phyloP scores from a whole-genome alignment of 2,888 invertebrate species.

The Ischnura elegans region DNA sequence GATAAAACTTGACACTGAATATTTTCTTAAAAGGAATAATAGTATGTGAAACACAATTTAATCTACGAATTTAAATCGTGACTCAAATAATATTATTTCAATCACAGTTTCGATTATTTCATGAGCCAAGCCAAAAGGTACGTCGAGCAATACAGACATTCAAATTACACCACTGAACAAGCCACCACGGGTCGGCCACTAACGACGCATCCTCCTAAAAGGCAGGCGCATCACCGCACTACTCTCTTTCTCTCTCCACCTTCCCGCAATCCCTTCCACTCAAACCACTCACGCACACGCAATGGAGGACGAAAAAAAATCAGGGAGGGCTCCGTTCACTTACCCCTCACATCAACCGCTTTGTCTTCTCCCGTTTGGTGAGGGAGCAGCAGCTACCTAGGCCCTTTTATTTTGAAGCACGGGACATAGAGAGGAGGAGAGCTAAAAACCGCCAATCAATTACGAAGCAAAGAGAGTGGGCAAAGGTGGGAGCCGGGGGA shows the following conservation, averaged over 20 bases:
- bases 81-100: no score
- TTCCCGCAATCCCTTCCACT: neutral
- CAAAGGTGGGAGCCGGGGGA: neutral
- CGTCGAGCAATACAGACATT: neutral
- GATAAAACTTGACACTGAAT: no score
- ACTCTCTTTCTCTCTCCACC: neutral
- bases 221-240: no score
- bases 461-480: constrained; percentile 44
- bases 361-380: neutral
- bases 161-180: neutral
- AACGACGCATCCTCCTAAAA: no score
- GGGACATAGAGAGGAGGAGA: neutral
- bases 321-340: neutral
- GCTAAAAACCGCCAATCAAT: constrained; percentile 71
- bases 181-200: no score
- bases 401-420: constrained; percentile 64
- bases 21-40: no score
- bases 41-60: no score
- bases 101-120: no score
- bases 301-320: neutral
- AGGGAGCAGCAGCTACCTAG: neutral
- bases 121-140: no score
- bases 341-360: neutral
- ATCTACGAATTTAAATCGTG: no score
- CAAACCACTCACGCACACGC: constrained; percentile 15